Conservation (phyloP, 1,140 invertebrate genomes). For the Papilio machaon region DNA sequence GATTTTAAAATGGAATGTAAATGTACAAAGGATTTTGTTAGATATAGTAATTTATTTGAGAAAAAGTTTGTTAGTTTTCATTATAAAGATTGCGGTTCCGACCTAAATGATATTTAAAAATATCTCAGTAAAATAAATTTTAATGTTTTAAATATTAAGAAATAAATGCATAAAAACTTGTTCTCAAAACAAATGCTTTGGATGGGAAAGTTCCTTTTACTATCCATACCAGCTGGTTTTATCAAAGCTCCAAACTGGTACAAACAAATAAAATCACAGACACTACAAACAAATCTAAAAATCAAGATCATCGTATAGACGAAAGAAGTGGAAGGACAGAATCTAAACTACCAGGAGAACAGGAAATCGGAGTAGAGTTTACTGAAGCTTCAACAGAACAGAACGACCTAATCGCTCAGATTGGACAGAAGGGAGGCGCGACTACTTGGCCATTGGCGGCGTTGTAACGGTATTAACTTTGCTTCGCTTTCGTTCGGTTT, state of each 20-base stretch:
- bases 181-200: constrained; percentile 5
- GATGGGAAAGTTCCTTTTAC: neutral
- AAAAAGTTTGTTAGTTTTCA: constrained; percentile 49
- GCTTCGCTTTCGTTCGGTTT: constrained; percentile 80
- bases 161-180: neutral
- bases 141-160: too few relatives aligned
- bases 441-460: constrained; percentile 79
- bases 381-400: constrained; percentile 77
- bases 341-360: constrained; percentile 70
- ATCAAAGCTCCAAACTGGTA: constrained; percentile 20
- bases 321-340: constrained; percentile 41
- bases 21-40: constrained; percentile 50
- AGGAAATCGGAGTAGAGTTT: constrained; percentile 60
- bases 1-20: constrained; percentile 52
- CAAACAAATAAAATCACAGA: constrained; percentile 29
- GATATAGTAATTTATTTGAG: constrained; percentile 57
- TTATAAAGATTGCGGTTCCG: neutral
- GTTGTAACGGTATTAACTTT: constrained; percentile 80
- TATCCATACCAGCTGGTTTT: neutral
- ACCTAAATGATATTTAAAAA: neutral
- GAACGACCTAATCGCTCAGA: constrained; percentile 80
- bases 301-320: constrained; percentile 20
- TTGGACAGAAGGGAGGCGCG: constrained; percentile 79
- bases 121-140: too few relatives aligned
- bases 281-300: constrained; percentile 5